Conservation (phyloP, 2,113 vertebrate genomes). For the Apeltes quadracus region DNA sequence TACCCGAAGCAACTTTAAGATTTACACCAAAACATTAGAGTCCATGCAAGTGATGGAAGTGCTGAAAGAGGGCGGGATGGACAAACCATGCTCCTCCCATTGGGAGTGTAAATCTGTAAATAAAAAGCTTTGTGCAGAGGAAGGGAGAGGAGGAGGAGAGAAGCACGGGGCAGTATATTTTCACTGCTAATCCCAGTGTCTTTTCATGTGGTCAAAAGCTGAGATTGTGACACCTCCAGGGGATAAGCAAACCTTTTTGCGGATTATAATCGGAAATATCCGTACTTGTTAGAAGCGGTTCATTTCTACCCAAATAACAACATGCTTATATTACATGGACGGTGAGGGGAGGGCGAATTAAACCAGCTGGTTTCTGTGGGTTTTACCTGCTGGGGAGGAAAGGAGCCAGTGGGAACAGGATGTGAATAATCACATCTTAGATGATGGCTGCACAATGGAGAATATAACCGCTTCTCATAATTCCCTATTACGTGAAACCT, state of each 20-base stretch:
- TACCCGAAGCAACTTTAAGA: constrained; percentile 61
- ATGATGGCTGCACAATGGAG: neutral
- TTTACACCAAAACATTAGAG: constrained; percentile 51
- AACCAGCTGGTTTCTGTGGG: too few species aligned
- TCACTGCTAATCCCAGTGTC: constrained; percentile 70
- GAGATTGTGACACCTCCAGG: constrained; percentile 61
- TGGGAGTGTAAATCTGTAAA: constrained; percentile 73
- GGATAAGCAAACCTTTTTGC: constrained; percentile 50
- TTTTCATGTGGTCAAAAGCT: constrained; percentile 70
- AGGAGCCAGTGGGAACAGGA: neutral
- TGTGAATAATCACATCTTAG: neutral
- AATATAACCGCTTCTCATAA: neutral
- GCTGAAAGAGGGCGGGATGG: constrained; percentile 61
- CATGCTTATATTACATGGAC: neutral
- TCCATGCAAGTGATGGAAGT: constrained; percentile 55
- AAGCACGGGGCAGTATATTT: constrained; percentile 57
- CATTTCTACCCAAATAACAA: constrained; percentile 45
- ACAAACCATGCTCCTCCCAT: constrained; percentile 67
- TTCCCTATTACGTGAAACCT: neutral
- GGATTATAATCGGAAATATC: constrained; percentile 67
- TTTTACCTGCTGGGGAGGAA: neutral
- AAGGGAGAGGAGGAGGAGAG: constrained; percentile 46
- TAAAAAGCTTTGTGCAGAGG: constrained; percentile 54
- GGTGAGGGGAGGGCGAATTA: constrained; percentile 37
- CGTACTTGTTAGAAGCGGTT: constrained; percentile 37